A percentile compares a stretch with the other conserved stretches of the same genome.
Evolutionary conservation across 1,140 invertebrate genomes (phyloP).

Genomic region (Temnothorax nylanderi): DNA sequence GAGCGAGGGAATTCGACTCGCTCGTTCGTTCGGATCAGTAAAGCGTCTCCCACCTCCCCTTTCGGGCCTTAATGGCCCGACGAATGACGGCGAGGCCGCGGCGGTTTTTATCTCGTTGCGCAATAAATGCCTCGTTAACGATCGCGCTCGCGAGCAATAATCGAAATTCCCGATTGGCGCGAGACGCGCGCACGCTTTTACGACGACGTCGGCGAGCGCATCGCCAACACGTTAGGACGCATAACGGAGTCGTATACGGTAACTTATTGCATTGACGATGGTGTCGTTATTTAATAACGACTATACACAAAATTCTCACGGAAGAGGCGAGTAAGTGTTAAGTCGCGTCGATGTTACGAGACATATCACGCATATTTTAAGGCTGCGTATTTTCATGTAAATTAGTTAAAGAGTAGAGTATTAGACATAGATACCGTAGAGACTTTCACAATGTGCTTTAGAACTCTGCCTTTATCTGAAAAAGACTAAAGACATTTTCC

Average conservation of each 20-base stretch:
- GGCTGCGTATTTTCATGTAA: slow-evolving; percentile 32
- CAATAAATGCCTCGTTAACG: slow-evolving; percentile 61
- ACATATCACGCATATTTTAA: slow-evolving; percentile 34
- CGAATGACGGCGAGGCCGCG: slow-evolving; percentile 4
- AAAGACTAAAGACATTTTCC: not conserved
- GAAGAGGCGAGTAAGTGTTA: slow-evolving; percentile 7
- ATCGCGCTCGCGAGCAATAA: slow-evolving; percentile 44
- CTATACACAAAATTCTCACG: slow-evolving; percentile 22
- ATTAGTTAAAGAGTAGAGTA: not conserved
- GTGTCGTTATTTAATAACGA: slow-evolving; percentile 22
- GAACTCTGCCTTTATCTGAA: not conserved
- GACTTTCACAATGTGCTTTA: slow-evolving; percentile 4
- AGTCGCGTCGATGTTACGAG: not conserved
- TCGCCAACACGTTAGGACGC: slow-evolving; percentile 16
- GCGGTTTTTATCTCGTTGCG: slow-evolving; percentile 25
- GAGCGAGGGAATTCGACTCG: slow-evolving; percentile 28
- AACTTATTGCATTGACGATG: slow-evolving; percentile 42
- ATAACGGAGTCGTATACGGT: slow-evolving; percentile 51
- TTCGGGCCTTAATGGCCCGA: slow-evolving; percentile 39
- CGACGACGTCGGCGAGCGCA: slow-evolving; percentile 1
- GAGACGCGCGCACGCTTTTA: slow-evolving; percentile 36
- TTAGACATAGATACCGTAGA: not conserved
- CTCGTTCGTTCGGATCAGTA: slow-evolving; percentile 5
- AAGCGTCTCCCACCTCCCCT: not conserved
- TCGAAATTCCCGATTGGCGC: slow-evolving; percentile 49